Base-by-base conservation (phyloP, 2,113 vertebrate genomes). In the Corythornis cristatus region DNA sequence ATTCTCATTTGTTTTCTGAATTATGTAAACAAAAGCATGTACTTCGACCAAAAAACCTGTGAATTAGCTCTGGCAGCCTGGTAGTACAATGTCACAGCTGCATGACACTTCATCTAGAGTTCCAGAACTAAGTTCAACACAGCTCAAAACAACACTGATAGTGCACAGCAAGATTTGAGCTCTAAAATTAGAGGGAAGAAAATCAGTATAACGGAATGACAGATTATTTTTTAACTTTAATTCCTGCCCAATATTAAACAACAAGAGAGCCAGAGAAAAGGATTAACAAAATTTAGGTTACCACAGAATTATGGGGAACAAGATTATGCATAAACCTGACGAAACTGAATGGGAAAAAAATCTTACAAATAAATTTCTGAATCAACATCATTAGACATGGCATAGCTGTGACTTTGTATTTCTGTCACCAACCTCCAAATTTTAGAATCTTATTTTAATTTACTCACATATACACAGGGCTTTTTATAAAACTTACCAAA, bases 271-370 rank as follows among this genome's bases (percentile, higher is more conserved):
- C 33, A 86, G 43, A 81, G 51, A 90, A 94, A 83, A 65, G 42
- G 50, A 92, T 86, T 83, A 95, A 89, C 1, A 3, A 89, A 89
- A 93, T 84, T 75, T 81, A 89, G 81, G 77, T 90, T 81, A 87
- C 58, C 61, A 82, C 16, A 56, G 74, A 93, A 95, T 82, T 89
- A 88, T 19, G 21, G 35, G 35, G 61, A 93, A 89, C 22, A 84
- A 74, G 77, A 81, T 92, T 74, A 86, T 64, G 68, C 18, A 88
- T 48, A 64, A 89, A 95, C 77, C 56, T 84, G 65, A 61, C 50
- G 88, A 72, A 8, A 25, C 7, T 64, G 37, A 89, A 84, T 11
- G 51, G 33, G 29, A 86, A 90, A 25, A 78, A 25, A 78, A 61
- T 16, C 26, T 48, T 68, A 12, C 54, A 72, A 72, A 89, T 12